These are phyloP conservation scores for Rhinichthys klamathensis DNA, from an alignment of 2,113 vertebrate species.

Conservation along the genomic window DNA sequence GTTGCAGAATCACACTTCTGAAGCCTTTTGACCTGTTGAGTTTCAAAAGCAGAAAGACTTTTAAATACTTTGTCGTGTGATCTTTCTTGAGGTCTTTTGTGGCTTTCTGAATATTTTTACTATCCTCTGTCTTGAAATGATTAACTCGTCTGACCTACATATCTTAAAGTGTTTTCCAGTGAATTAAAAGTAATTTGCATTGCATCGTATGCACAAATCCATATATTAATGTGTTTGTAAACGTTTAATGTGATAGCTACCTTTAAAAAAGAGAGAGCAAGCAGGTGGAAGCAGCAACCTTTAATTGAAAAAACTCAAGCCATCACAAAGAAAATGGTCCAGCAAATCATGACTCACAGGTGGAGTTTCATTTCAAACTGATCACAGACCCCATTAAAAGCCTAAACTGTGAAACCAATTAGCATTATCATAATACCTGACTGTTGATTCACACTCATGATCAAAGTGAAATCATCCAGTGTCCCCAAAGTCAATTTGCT, in stretches of 20 bases:
- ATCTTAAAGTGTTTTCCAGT: neutral
- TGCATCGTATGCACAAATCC: neutral
- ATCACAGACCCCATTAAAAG: conserved; percentile 12
- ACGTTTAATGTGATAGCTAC: conserved; percentile 31
- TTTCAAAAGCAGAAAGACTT: neutral
- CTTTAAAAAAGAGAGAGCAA: conserved; percentile 15
- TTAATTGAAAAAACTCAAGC: conserved; percentile 65
- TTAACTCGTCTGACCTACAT: neutral
- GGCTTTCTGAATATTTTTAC: neutral
- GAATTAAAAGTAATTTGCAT: neutral
- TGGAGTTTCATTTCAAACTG: neutral
- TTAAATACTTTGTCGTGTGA: neutral
- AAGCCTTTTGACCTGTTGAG: neutral
- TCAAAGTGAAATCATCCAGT: conserved; percentile 31
- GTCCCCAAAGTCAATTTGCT: neutral
- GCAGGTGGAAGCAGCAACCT: conserved; percentile 49
- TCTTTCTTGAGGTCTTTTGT: neutral
- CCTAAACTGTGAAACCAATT: conserved; percentile 6
- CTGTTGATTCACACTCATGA: conserved; percentile 8
- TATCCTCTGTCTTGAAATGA: neutral
- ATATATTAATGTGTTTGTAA: neutral
- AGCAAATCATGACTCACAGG: conserved; percentile 32
- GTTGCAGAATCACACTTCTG: neutral
- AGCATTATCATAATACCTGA: conserved; percentile 17
- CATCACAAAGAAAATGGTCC: conserved; percentile 49